Evolutionary conservation across 2,797 vertebrate genomes (phyloP).

Genomic region (Paramormyrops hopkinsi): DNA sequence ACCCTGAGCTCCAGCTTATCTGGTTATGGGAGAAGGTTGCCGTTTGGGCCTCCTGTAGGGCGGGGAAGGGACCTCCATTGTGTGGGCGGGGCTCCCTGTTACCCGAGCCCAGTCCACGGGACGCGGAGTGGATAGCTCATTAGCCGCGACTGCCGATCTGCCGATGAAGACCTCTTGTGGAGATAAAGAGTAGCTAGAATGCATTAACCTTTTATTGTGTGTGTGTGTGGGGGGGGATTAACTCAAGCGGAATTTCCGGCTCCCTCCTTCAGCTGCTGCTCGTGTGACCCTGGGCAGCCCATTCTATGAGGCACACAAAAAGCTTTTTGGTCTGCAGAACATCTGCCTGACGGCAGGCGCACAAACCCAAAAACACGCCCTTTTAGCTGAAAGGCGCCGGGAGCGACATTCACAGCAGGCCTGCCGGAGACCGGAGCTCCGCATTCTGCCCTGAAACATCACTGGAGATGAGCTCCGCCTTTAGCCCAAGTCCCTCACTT

Average conservation of each 20-base stretch:
- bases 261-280: background rate
- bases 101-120: background rate
- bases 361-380: background rate
- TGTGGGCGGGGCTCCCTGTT: background rate
- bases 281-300: background rate
- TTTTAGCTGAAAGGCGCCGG: background rate
- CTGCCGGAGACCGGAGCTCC: background rate
- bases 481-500: background rate
- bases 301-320: background rate
- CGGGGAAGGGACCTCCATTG: background rate
- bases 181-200: slow-evolving; percentile 23
- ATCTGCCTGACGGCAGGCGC: background rate
- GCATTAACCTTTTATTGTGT: slow-evolving; percentile 28
- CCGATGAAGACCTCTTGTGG: slow-evolving; percentile 19
- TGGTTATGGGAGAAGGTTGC: background rate
- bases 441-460: background rate
- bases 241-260: background rate
- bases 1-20: background rate
- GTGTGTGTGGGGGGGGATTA: slow-evolving; percentile 2
- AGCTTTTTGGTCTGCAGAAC: background rate
- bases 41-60: background rate
- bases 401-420: background rate
- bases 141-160: background rate
- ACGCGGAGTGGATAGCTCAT: slow-evolving; percentile 3
- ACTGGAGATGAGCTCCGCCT: background rate